These are phyloP conservation scores for Chesias legatella DNA, from an alignment of 2,888 invertebrate species.

Conservation along the genomic window DNA sequence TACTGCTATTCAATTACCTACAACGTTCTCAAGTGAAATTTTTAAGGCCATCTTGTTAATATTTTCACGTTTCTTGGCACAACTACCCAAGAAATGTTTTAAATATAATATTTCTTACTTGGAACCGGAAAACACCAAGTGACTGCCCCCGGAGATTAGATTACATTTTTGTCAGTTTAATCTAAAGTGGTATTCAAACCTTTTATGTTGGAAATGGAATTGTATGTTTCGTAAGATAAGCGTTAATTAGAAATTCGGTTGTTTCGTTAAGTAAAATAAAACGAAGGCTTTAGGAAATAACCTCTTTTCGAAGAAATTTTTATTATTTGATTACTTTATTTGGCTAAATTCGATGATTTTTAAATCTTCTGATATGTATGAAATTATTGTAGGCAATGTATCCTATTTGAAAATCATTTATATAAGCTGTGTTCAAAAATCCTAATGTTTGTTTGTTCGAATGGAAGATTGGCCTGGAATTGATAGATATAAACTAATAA, in stretches of 20 bases:
- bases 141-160: conserved; percentile 9
- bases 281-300: too few relatives aligned
- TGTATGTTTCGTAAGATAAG: conserved; percentile 7
- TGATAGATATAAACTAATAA: too few relatives aligned
- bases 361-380: too few relatives aligned
- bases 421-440: too few relatives aligned
- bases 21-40: conserved; percentile 47
- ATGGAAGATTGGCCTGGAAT: too few relatives aligned
- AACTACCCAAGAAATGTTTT: conserved; percentile 18
- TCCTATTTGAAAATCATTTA: too few relatives aligned
- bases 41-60: conserved; percentile 53
- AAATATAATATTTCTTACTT: conserved; percentile 15
- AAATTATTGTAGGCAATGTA: too few relatives aligned
- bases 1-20: conserved; percentile 72
- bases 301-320: too few relatives aligned
- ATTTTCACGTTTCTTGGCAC: conserved; percentile 33
- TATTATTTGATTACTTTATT: too few relatives aligned
- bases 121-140: conserved; percentile 8
- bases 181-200: conserved; percentile 16
- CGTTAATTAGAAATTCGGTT: conserved; percentile 3
- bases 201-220: conserved; percentile 9
- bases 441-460: too few relatives aligned
- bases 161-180: conserved; percentile 13
- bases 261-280: too few relatives aligned
- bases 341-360: too few relatives aligned